phyloP scores from a whole-genome alignment of 2,113 vertebrate genomes.

The Engystomops pustulosus region DNA sequence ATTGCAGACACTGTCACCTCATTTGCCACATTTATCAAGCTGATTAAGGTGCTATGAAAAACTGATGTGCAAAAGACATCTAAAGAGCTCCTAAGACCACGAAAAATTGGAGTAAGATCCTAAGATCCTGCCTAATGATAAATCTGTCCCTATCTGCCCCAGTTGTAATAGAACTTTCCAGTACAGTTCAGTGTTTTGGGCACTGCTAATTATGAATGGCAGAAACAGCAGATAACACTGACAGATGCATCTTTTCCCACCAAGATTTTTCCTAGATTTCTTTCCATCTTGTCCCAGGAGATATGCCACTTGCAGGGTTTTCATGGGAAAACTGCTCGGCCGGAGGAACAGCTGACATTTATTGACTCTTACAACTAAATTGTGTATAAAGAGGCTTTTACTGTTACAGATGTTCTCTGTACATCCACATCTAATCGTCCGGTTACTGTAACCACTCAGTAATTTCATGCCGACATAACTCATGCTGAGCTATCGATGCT shows the following conservation, averaged over 20 bases:
- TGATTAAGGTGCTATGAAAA: too few species aligned
- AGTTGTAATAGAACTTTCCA: not conserved
- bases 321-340: slow-evolving; percentile 50
- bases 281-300: slow-evolving; percentile 39
- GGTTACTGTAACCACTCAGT: not conserved
- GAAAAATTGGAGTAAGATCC: too few species aligned
- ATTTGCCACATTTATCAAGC: too few species aligned
- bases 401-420: slow-evolving; percentile 36
- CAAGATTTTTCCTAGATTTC: slow-evolving; percentile 29
- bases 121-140: too few species aligned
- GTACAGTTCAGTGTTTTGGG: not conserved
- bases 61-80: too few species aligned
- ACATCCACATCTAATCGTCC: slow-evolving; percentile 3
- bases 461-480: slow-evolving; percentile 23
- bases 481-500: not conserved
- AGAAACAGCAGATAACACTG: slow-evolving; percentile 1
- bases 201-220: slow-evolving; percentile 32
- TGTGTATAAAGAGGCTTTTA: slow-evolving; percentile 19
- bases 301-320: slow-evolving; percentile 32
- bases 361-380: not conserved
- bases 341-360: slow-evolving; percentile 49
- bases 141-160: too few species aligned
- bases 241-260: slow-evolving; percentile 26
- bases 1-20: too few species aligned
- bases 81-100: too few species aligned